These are phyloP conservation scores for Hoplostethus atlanticus DNA, from an alignment of 2,797 vertebrate genomes.

Conservation along the genomic window DNA sequence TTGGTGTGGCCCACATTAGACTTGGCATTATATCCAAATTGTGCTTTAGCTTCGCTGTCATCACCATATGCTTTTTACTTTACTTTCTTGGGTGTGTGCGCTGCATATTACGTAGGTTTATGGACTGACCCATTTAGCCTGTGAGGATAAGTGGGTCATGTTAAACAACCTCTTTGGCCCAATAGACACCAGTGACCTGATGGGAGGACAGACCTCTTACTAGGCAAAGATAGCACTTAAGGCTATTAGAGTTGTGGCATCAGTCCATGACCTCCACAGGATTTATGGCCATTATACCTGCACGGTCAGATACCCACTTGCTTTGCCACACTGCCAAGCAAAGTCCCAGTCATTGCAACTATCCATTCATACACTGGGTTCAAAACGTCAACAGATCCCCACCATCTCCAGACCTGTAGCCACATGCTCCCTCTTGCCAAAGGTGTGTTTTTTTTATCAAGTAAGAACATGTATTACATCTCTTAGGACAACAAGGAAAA, in stretches of 20 bases:
- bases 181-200: slow-evolving; percentile 26
- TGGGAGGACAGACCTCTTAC: slow-evolving; percentile 23
- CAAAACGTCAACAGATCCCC: not conserved
- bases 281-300: slow-evolving; percentile 32
- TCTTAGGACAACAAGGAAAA: too few species aligned
- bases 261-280: slow-evolving; percentile 32
- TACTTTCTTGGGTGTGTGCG: slow-evolving; percentile 15
- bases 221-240: slow-evolving; percentile 20
- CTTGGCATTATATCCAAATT: slow-evolving; percentile 35
- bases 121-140: slow-evolving; percentile 44
- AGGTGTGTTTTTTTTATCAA: too few species aligned
- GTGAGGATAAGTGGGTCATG: slow-evolving; percentile 46
- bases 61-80: slow-evolving; percentile 38
- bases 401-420: too few species aligned
- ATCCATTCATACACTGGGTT: slow-evolving; percentile 1
- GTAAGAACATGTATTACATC: too few species aligned
- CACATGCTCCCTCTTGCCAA: not conserved
- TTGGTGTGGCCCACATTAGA: slow-evolving; percentile 55
- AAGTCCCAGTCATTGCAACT: slow-evolving; percentile 12
- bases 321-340: slow-evolving; percentile 17
- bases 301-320: slow-evolving; percentile 7
- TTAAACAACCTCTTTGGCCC: not conserved
- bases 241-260: slow-evolving; percentile 35
- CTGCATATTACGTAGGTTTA: slow-evolving; percentile 27
- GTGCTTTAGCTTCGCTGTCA: slow-evolving; percentile 51